Evolutionary conservation across 2,113 vertebrate genomes (phyloP), one percentile per base, ranked within the genome.

Genomic region (Actinemys pallida): DNA sequence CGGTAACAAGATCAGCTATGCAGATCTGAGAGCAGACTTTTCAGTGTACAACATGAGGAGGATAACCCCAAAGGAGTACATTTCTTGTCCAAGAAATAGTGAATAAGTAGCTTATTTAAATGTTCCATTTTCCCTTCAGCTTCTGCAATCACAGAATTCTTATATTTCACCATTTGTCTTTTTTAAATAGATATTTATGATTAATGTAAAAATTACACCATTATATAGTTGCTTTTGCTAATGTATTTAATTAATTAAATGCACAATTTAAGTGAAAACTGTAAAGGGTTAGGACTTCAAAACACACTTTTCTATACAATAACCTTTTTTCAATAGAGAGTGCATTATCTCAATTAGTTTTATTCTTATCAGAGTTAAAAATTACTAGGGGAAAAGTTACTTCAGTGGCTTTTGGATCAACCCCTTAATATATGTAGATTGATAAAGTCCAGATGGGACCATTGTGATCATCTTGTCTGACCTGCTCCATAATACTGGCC

Each of bases 221-320:
- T 92, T 87, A 79, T 83, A 47, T 29, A 16, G 54, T 76, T 78
- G 85, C 83, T 80, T 80, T 92, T 87, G 53, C 80, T 87, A n/a
- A 35, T 65, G 47, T 50, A 83, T 92, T 92, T 92, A 87, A 87
- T 87, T 83, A 87, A 92, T 76, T 69, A 83, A 83, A 87, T 83
- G 57, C 83, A 72, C 82, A 75, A 87, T 53, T 62, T 92, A 92
- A 76, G 79, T 87, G 80, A 83, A 92, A 83, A 87, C 62, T 57
- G 80, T 78, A 83, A 92, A 87, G n/a, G 80, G 80, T 87, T 78
- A 82, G 83, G 87, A 78, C 80, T 83, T 92, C 79, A 83, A 83
- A 87, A 86, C 79, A 45, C 84, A 76, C 42, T 82, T 62, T 57
- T 82, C 52, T 83, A 62, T 56, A 76, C 87, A 85, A 87, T 82